Percentiles rank a stretch among this genome's conserved stretches.
Evolutionary conservation across 2,797 vertebrate genomes (phyloP).

Genomic region (Helicolenus hilgendorfi): DNA sequence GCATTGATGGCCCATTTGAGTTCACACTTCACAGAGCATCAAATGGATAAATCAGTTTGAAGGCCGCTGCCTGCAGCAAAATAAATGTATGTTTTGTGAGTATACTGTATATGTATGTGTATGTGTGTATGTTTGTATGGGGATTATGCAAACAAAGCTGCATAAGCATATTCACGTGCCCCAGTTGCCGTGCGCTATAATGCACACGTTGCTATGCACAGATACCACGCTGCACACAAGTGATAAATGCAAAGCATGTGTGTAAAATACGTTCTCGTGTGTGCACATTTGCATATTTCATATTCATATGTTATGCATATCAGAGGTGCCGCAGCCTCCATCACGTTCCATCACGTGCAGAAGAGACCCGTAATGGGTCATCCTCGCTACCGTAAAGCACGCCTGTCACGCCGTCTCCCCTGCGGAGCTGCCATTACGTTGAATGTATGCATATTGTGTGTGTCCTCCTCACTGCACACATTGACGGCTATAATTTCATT

Average conservation of each 20-base stretch:
- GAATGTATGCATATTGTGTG: neutral
- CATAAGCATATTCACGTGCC: constrained; percentile 19
- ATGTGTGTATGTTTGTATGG: neutral
- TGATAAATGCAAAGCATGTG: constrained; percentile 16
- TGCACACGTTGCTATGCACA: constrained; percentile 12
- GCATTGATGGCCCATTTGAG: constrained; percentile 42
- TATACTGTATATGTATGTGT: neutral
- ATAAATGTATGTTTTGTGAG: constrained; percentile 35
- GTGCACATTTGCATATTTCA: constrained; percentile 35
- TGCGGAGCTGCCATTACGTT: constrained; percentile 2
- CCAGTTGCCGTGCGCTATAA: constrained; percentile 22
- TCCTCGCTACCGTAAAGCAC: neutral
- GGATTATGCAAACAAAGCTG: constrained; percentile 50
- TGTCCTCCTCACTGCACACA: constrained; percentile 2
- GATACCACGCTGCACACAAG: constrained; percentile 3
- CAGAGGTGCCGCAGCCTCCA: neutral
- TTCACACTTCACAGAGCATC: constrained; percentile 75
- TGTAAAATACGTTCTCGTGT: constrained; percentile 9
- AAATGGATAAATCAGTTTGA: constrained; percentile 71
- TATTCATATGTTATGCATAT: constrained; percentile 4
- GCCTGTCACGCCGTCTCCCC: neutral
- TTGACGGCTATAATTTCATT: constrained; percentile 32
- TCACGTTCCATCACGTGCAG: neutral
- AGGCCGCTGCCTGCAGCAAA: constrained; percentile 11
- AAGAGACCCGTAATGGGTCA: neutral